phyloP scores from a whole-genome alignment of 2,113 vertebrate genomes.

The Nibea coibor region DNA sequence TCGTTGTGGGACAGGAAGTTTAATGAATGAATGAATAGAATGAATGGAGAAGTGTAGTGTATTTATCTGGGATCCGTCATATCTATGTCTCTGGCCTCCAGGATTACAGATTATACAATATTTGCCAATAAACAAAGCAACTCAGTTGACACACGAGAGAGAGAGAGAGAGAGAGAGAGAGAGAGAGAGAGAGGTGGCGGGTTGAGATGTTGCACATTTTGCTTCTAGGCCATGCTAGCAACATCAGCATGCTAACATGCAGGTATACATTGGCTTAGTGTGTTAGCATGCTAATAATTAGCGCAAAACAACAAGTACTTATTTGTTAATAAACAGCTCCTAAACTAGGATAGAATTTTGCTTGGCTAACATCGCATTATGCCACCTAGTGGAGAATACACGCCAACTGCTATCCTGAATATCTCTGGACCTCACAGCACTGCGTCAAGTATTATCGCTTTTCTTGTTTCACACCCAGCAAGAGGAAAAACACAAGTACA shows the following conservation, averaged over 20 bases:
- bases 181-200: background rate
- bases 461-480: background rate
- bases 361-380: background rate
- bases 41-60: too few relatives aligned
- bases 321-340: background rate
- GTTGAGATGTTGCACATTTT: too few relatives aligned
- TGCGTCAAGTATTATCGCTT: background rate
- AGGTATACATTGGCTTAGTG: background rate
- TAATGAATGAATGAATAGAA: background rate
- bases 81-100: background rate
- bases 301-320: background rate
- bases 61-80: background rate
- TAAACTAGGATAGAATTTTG: background rate
- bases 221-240: too few relatives aligned
- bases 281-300: background rate
- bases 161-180: too few relatives aligned
- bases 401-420: background rate
- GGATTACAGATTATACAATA: background rate
- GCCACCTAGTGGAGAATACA: background rate
- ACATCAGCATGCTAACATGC: background rate
- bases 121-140: too few relatives aligned
- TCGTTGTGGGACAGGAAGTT: background rate
- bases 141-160: background rate
- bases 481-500: background rate
- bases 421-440: background rate